Base-by-base conservation (phyloP, 1,140 invertebrate genomes). In the Apis cerana region DNA sequence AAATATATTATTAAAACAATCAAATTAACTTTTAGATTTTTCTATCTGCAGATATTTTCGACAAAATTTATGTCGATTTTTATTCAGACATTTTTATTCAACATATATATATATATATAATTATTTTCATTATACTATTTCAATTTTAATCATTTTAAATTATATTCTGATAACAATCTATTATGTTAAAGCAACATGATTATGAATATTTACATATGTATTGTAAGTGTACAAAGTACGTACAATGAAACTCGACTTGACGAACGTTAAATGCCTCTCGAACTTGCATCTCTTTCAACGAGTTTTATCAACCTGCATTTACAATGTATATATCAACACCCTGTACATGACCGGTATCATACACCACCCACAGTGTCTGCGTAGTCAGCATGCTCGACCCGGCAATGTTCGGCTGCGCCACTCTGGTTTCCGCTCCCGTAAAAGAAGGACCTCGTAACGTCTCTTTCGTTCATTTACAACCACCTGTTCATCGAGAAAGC, bases 401-500 rank as follows among this genome's bases (percentile, higher is more conserved):
- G 56, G 23, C 50, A 75, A 70, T 78, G 89, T 89, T 84, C 88
- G 82, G 88, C 90, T 92, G 91, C 91, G 90, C 91, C 90, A 89
- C 82, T 89, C 87, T 84, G 80, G 69, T 62, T 84, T 88, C 84
- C 83, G 81, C 72, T 87, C 83, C 80, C 83, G 89, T 88, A 89
- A 91, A 92, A 91, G 89, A 90, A 84, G 80, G 84, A 80, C 71
- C 88, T 89, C 89, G 84, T 88, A 67, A 81, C 89, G 75, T 85
- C 61, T 81, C 86, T 75, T 82, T 87, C 90, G 89, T 91, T 92
- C 92, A 92, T 88, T 92, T 87, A 89, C 86, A 92, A 92, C 83
- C 89, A 91, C 91, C 89, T 89, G 91, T 86, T 91, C 87, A 90
- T 68, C 83, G 86, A 80, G 80, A 88, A 87, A 90, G 65, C 91